phyloP scores from a whole-genome alignment of 2,113 vertebrate genomes.

The Piaya cayana region DNA sequence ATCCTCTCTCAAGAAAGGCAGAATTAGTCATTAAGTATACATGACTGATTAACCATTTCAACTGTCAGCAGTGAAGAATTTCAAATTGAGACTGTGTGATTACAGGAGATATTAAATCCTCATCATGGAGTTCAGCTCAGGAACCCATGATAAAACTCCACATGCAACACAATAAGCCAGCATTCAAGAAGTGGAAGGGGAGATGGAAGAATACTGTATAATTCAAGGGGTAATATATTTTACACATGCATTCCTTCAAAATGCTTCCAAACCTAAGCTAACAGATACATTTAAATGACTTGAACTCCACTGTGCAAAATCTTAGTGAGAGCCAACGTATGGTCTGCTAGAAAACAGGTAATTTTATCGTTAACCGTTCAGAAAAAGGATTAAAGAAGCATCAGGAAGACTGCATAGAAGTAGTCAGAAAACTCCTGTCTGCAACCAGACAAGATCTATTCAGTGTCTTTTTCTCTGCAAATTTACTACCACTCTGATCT shows the following conservation, averaged over 20 bases:
- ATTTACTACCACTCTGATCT: background rate
- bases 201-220: background rate
- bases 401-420: background rate
- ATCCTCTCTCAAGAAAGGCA: background rate
- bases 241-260: background rate
- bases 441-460: background rate
- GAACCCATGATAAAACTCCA: background rate
- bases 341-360: background rate
- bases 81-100: background rate
- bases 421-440: background rate
- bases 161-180: background rate
- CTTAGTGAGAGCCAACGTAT: background rate
- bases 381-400: background rate
- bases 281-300: background rate
- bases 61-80: background rate
- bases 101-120: background rate
- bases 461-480: background rate
- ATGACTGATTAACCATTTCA: background rate
- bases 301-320: background rate
- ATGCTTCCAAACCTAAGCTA: background rate
- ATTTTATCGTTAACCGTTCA: background rate
- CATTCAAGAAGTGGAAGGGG: background rate
- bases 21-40: background rate
- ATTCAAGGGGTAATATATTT: background rate
- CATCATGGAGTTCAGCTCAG: background rate